Conservation (phyloP, 2,888 invertebrate genomes). For the Latheticus oryzae region DNA sequence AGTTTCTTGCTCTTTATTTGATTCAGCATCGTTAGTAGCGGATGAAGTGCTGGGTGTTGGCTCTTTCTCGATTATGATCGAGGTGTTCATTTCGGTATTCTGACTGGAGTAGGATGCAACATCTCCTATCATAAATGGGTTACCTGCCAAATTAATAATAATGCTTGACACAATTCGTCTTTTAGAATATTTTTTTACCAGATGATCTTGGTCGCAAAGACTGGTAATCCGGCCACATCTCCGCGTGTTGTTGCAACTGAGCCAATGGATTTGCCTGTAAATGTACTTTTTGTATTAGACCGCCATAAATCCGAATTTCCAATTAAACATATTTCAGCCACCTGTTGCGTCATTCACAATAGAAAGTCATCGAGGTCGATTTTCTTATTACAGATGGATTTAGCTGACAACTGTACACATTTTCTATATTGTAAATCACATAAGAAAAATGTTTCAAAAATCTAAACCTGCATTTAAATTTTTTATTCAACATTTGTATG, state of each 20-base stretch:
- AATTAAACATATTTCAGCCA: constrained; percentile 45
- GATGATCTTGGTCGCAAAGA: constrained; percentile 50
- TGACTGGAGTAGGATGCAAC: constrained; percentile 41
- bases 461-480: too few relatives aligned
- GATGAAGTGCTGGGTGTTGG: constrained; percentile 38
- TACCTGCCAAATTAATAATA: constrained; percentile 1
- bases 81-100: constrained; percentile 42
- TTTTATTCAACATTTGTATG: constrained; percentile 30
- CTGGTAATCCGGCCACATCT: constrained; percentile 61
- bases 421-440: constrained; percentile 17
- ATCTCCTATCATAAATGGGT: constrained; percentile 45
- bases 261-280: constrained; percentile 57
- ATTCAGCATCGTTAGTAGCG: constrained; percentile 6
- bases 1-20: constrained; percentile 19
- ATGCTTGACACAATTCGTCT: background rate
- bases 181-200: background rate
- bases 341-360: constrained; percentile 38
- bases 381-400: constrained; percentile 9
- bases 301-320: constrained; percentile 31
- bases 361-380: constrained; percentile 28
- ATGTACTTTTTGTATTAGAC: constrained; percentile 2
- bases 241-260: constrained; percentile 60
- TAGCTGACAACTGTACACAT: constrained; percentile 4
- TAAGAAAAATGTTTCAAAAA: constrained; percentile 1
- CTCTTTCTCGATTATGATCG: constrained; percentile 48